Evolutionary conservation across 2,797 vertebrate genomes (phyloP).

Genomic region (Pelodytes ibericus): DNA sequence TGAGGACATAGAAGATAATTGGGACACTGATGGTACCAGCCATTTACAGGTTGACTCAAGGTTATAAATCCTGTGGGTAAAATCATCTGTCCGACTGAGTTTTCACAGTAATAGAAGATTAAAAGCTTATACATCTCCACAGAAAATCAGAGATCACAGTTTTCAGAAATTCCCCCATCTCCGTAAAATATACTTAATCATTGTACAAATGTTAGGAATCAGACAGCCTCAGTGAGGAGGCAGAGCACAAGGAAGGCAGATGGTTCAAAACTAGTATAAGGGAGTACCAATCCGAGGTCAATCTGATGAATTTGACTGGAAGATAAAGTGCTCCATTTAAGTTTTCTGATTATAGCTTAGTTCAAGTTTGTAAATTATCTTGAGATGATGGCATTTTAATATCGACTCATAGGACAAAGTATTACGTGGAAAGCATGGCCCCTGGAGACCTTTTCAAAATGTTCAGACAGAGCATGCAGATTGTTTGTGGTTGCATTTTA

Average conservation of each 20-base stretch:
- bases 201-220: slow-evolving; percentile 17
- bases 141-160: slow-evolving; percentile 22
- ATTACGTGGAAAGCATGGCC: neutral
- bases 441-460: too few species aligned
- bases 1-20: slow-evolving; percentile 37
- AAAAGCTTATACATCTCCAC: slow-evolving; percentile 34
- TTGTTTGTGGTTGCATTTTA: too few species aligned
- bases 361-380: slow-evolving; percentile 5
- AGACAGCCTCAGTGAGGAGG: neutral
- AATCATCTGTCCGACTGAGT: slow-evolving; percentile 33
- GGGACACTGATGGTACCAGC: slow-evolving; percentile 15
- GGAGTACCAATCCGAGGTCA: neutral
- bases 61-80: slow-evolving; percentile 30
- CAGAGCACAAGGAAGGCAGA: slow-evolving; percentile 5
- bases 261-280: too few species aligned
- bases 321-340: neutral
- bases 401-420: slow-evolving; percentile 25
- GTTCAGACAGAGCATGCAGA: too few species aligned
- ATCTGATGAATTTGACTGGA: slow-evolving; percentile 25
- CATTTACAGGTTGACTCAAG: slow-evolving; percentile 19
- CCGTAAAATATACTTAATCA: slow-evolving; percentile 32
- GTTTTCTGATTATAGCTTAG: slow-evolving; percentile 14
- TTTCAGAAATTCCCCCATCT: slow-evolving; percentile 7
- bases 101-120: slow-evolving; percentile 26
- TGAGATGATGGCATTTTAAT: slow-evolving; percentile 5